A percentile compares a stretch with the other conserved stretches of the same genome.
Conservation (phyloP, 2,797 vertebrate genomes). For the Sciurus carolinensis region DNA sequence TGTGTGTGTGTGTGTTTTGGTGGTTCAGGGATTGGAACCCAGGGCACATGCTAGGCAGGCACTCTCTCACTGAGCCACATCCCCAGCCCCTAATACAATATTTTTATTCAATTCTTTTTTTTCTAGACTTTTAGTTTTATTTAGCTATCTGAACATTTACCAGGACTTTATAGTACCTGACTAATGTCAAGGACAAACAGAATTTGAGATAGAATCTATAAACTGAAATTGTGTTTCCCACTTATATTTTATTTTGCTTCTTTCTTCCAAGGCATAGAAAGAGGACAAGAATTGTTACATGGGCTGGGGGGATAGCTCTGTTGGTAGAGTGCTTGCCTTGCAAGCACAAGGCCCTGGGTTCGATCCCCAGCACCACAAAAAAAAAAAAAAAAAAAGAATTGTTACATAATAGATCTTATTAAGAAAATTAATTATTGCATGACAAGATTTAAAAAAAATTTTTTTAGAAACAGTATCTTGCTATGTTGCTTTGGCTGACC, state of each 20-base stretch:
- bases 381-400: neutral
- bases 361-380: no score
- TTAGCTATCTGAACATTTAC: neutral
- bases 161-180: conserved; percentile 1
- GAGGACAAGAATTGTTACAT: conserved; percentile 10
- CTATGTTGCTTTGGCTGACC: neutral
- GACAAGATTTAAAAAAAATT: neutral
- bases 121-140: neutral
- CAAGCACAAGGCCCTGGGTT: no score
- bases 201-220: conserved; percentile 35
- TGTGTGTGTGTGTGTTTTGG: neutral
- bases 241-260: conserved; percentile 23
- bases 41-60: neutral
- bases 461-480: neutral
- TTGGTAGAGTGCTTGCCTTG: no score
- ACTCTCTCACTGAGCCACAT: neutral
- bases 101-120: neutral
- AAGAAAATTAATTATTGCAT: neutral
- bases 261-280: neutral
- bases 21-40: neutral
- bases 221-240: conserved; percentile 20
- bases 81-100: neutral
- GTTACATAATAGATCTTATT: neutral
- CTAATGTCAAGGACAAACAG: neutral
- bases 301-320: no score